Evolutionary conservation across 2,888 invertebrate genomes (phyloP).

Genomic region (Hyposoter dolosus): DNA sequence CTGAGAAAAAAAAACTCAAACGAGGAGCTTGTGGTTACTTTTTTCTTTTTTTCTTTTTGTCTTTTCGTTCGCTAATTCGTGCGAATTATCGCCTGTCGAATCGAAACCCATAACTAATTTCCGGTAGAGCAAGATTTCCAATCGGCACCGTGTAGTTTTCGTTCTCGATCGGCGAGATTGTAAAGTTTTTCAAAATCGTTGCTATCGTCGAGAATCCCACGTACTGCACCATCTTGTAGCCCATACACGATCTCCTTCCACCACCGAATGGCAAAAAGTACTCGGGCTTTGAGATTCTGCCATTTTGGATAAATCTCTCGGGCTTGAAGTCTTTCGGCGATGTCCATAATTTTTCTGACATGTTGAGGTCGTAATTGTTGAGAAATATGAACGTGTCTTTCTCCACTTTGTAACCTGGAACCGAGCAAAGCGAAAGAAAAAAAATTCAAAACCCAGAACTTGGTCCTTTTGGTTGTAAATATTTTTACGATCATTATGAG

Average conservation of each 20-base stretch:
- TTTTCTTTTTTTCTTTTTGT: not conserved
- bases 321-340: constrained; percentile 88
- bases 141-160: constrained; percentile 86
- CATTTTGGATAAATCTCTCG: constrained; percentile 87
- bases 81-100: constrained; percentile 83
- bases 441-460: not conserved
- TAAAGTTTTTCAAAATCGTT: constrained; percentile 86
- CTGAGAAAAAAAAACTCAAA: constrained; percentile 11
- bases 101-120: constrained; percentile 85
- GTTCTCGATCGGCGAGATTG: constrained; percentile 84
- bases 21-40: not conserved
- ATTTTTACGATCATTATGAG: not conserved
- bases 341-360: constrained; percentile 88
- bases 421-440: not conserved
- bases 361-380: constrained; percentile 89
- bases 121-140: constrained; percentile 86
- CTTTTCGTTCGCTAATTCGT: constrained; percentile 21
- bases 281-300: constrained; percentile 87
- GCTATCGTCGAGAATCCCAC: constrained; percentile 86
- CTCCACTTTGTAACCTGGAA: constrained; percentile 87
- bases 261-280: constrained; percentile 89
- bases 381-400: constrained; percentile 89
- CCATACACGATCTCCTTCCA: constrained; percentile 89
- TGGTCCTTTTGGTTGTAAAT: not conserved
- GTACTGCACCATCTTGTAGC: constrained; percentile 88